These are phyloP conservation scores for Pheosia tremula DNA, from an alignment of 2,888 invertebrate genomes.

Conservation along the genomic window DNA sequence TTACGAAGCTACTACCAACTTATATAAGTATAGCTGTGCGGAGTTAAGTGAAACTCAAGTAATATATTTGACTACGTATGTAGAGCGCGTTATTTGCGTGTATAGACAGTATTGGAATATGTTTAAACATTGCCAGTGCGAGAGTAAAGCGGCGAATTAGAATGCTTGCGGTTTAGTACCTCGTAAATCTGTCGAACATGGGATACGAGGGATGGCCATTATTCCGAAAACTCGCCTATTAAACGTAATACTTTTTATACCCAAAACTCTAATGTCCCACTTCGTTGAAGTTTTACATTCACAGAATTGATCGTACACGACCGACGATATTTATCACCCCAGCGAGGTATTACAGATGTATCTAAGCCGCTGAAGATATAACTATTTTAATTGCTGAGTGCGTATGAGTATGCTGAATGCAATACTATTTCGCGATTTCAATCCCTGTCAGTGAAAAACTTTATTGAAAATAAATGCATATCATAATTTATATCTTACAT, in stretches of 20 bases:
- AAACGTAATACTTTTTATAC: constrained; percentile 38
- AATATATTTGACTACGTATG: not conserved
- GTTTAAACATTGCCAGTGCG: constrained; percentile 30
- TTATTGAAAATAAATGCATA: too few species aligned
- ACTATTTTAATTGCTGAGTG: not conserved
- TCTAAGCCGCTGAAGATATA: not conserved
- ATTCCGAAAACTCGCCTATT: constrained; percentile 50
- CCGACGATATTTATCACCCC: not conserved
- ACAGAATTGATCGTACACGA: not conserved
- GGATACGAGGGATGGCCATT: constrained; percentile 53
- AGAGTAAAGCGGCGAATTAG: constrained; percentile 38
- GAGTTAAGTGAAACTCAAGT: not conserved
- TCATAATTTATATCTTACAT: too few species aligned
- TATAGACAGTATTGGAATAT: constrained; percentile 20
- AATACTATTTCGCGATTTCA: not conserved
- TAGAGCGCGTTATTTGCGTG: constrained; percentile 6
- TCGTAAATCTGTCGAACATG: constrained; percentile 65
- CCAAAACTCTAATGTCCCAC: constrained; percentile 4
- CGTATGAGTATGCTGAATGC: not conserved
- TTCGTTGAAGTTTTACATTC: not conserved
- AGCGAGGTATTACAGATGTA: not conserved
- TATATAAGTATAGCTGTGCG: too few species aligned
- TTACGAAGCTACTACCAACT: too few species aligned
- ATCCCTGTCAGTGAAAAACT: too few species aligned
- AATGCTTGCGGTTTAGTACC: constrained; percentile 61